These are phyloP conservation scores for Schizopygopsis malacanthus DNA, from an alignment of 2,797 vertebrate species.

Conservation along the genomic window DNA sequence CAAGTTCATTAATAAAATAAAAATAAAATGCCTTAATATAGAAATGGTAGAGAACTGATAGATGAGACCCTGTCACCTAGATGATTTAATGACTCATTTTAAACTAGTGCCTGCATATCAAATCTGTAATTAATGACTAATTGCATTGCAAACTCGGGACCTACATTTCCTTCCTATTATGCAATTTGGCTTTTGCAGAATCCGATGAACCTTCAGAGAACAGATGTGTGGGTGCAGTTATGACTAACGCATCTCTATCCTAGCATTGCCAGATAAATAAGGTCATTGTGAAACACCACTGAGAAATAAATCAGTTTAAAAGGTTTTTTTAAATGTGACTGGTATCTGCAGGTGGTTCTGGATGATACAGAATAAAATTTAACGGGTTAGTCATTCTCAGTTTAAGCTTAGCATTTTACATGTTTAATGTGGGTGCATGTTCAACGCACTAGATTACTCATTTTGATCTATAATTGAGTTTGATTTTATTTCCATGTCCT, in stretches of 20 bases:
- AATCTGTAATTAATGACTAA: slow-evolving; percentile 18
- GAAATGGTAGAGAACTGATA: slow-evolving; percentile 11
- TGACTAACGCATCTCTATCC: not conserved
- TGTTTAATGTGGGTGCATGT: not conserved
- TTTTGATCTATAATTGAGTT: slow-evolving; percentile 15
- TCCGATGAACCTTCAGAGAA: not conserved
- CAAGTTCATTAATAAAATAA: slow-evolving; percentile 27
- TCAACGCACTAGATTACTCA: not conserved
- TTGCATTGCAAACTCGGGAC: slow-evolving; percentile 2
- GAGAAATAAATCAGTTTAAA: slow-evolving; percentile 1
- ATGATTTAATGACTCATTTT: slow-evolving; percentile 22
- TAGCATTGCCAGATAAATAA: slow-evolving; percentile 3
- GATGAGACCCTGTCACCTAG: not conserved
- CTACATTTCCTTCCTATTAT: not conserved
- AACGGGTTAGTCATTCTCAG: not conserved
- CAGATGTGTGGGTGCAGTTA: not conserved
- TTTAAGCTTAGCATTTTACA: not conserved
- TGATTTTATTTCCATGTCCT: slow-evolving; percentile 19
- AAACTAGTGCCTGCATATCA: slow-evolving; percentile 8
- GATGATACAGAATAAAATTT: not conserved
- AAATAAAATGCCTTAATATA: slow-evolving; percentile 30
- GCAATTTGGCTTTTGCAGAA: not conserved
- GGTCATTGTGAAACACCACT: not conserved
- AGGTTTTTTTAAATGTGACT: not conserved
- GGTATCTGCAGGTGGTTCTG: slow-evolving; percentile 6